phyloP scores from a whole-genome alignment of 2,797 vertebrate species.

The Arctocebus calabarensis region DNA sequence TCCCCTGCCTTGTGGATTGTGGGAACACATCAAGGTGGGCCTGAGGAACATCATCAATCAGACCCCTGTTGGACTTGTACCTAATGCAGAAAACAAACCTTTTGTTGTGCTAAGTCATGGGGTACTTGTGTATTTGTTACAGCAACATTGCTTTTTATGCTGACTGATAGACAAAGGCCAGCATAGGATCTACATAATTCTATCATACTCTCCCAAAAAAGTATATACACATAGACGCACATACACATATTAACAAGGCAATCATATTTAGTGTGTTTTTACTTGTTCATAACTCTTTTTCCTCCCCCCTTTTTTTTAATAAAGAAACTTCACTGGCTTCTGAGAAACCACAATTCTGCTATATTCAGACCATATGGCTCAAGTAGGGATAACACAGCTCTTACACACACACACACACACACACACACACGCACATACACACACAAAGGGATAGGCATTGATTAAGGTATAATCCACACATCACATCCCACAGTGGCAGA shows the following conservation, averaged over 20 bases:
- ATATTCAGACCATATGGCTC: not conserved
- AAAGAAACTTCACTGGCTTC: not conserved
- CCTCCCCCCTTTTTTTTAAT: not conserved
- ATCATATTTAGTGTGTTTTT: not conserved
- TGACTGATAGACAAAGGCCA: not conserved
- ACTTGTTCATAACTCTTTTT: not conserved
- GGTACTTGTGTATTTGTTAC: not conserved
- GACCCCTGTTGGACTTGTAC: accelerated
- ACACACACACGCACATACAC: not conserved
- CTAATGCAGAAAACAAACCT: not conserved
- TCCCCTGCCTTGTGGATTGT: not conserved
- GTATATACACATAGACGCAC: not conserved
- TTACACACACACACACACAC: not conserved
- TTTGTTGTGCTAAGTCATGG: not conserved
- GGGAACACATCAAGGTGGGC: too few species aligned
- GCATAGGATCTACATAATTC: not conserved
- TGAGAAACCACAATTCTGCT: not conserved
- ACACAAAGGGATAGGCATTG: accelerated
- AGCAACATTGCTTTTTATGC: not conserved
- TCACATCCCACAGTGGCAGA: too few species aligned
- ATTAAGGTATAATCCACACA: not conserved
- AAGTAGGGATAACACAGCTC: not conserved
- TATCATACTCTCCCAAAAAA: not conserved
- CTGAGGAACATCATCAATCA: not conserved
- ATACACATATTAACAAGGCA: not conserved